These are phyloP conservation scores for Microcebus ravelobensis DNA, from an alignment of 2,113 vertebrate species.

Conservation along the genomic window DNA sequence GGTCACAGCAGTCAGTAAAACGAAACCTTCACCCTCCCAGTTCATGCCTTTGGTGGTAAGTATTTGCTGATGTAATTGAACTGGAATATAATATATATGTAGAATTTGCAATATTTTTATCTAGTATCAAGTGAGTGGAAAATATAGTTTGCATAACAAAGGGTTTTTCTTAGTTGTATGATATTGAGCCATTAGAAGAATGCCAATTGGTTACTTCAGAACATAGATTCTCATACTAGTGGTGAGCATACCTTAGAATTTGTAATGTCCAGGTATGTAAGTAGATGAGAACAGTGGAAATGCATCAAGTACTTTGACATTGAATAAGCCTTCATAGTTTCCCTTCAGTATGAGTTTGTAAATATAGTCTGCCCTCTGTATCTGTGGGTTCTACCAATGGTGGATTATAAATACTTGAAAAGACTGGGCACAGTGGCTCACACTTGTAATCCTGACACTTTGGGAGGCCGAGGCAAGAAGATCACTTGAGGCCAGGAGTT, in stretches of 20 bases:
- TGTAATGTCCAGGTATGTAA: neutral
- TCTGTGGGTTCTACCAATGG: neutral
- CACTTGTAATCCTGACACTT: too few species aligned
- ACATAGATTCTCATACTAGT: neutral
- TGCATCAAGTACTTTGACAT: neutral
- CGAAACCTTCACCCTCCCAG: constrained; percentile 92
- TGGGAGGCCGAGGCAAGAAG: too few species aligned
- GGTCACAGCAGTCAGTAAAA: constrained; percentile 98
- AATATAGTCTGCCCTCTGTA: neutral
- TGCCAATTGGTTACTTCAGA: neutral
- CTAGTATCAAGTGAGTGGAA: neutral
- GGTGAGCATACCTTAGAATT: neutral
- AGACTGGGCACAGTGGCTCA: neutral
- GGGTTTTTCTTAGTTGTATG: neutral
- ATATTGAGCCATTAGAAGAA: neutral
- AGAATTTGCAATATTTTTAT: constrained; percentile 45
- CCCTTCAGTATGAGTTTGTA: neutral
- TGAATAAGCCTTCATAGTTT: constrained; percentile 25
- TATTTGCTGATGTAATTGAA: constrained; percentile 64
- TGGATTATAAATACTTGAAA: neutral
- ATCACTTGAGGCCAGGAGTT: too few species aligned
- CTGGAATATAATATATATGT: neutral
- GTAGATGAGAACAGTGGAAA: neutral
- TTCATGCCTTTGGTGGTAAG: constrained; percentile 98
- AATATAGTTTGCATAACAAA: neutral